Evolutionary conservation across 2,888 invertebrate species (phyloP), one percentile per base, ranked within the genome.

Genomic region (Thymelicus lineola): DNA sequence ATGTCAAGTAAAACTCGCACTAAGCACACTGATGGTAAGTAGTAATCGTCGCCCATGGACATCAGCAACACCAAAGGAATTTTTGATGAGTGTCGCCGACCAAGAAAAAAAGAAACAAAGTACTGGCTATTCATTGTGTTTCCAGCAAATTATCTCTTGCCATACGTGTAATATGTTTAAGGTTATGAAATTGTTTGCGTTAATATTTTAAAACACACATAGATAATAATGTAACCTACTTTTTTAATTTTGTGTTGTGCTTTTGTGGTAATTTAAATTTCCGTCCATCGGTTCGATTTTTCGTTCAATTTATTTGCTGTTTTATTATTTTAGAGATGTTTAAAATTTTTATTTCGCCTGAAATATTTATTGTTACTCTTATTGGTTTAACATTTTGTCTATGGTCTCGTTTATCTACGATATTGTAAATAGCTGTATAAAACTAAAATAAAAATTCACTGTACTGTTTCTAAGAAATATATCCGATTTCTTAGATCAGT

Each of bases 221-320:
- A 3, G 28, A 28, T 28, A 5, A 28, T 28, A 28, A 28, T 28
- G 28, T 28, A 28, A 28, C 28, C 3, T 28, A 28, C 3, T 28
- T 46, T 61, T 62, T 48, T 15, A 35, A 35, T n/a, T 48, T 38
- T 53, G 14, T 17, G 14, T 28, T 61, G 7, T 50, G 9, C 35
- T 57, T 57, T 65, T 35, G 28, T 65, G 15, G 57, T 65, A 20
- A 45, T 65, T 65, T 45, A 28, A 0, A 65, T 65, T 65, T 65
- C 65, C 65, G 65, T 65, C 65, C 65, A 57, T 55, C 36, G 36
- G 7, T 9, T n/a, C 20, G 2, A 65, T 42, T 15, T 42, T 20
- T 55, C 55, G 42, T 20, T 35, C 7, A 15, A 20, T 48, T 48
- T 42, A 42, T 42, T 10, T 9, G 9, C 12, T 42, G 42, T 42